These are phyloP conservation scores for Mesocentrotus franciscanus DNA, from an alignment of 53 echinoderm and acorn worm genomes.

Conservation along the genomic window DNA sequence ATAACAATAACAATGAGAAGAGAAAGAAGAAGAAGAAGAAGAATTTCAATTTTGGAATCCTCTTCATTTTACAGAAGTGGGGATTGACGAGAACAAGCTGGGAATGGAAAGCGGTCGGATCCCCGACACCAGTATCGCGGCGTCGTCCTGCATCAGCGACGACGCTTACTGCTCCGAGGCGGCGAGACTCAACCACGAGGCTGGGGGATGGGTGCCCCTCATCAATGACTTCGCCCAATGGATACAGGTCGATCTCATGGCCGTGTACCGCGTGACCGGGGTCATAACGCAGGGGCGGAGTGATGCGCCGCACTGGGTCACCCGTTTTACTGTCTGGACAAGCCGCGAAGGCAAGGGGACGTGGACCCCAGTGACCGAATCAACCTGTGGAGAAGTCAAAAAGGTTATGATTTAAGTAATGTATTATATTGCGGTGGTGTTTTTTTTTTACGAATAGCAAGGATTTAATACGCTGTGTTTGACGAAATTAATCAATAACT, in stretches of 20 bases:
- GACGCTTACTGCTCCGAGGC: neutral
- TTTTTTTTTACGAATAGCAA: neutral
- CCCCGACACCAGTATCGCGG: neutral
- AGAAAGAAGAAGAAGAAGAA: too few relatives aligned
- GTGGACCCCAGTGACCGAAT: slow-evolving; percentile 20
- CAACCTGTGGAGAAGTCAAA: slow-evolving; percentile 35
- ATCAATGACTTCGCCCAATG: slow-evolving; percentile 42
- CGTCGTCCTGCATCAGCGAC: slow-evolving; percentile 41
- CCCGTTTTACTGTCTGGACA: slow-evolving; percentile 1
- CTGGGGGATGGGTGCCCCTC: slow-evolving; percentile 43
- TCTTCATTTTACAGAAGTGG: slow-evolving; percentile 36
- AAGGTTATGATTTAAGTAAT: slow-evolving; percentile 9
- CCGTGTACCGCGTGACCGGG: slow-evolving; percentile 54
- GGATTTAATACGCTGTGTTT: neutral
- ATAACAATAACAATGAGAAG: too few relatives aligned
- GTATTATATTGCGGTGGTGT: too few relatives aligned
- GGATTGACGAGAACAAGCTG: slow-evolving; percentile 31
- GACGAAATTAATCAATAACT: neutral
- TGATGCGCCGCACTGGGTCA: slow-evolving; percentile 51
- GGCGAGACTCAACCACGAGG: slow-evolving; percentile 52
- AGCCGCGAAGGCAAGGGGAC: neutral
- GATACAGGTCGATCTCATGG: slow-evolving; percentile 55
- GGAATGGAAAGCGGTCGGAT: slow-evolving; percentile 57
- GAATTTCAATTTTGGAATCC: neutral
- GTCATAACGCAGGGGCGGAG: slow-evolving; percentile 61